Conservation (phyloP, 2,888 invertebrate genomes). For the Plebejus argus region DNA sequence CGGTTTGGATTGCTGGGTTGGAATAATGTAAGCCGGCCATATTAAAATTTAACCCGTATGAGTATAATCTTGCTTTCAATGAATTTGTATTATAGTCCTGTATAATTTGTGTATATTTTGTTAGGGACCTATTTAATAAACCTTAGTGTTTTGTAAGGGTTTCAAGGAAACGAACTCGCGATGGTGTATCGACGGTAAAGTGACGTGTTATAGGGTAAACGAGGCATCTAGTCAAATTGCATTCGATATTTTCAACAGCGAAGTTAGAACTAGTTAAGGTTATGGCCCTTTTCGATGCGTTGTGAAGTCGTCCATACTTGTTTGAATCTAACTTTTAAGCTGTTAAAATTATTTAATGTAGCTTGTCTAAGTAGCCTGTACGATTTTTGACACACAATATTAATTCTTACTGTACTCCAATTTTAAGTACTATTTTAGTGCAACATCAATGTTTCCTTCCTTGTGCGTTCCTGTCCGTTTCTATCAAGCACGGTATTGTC, state of each 20-base stretch:
- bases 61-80: constrained; percentile 3
- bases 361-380: not conserved
- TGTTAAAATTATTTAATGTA: not conserved
- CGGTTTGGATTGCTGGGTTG: not conserved
- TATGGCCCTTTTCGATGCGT: too few relatives aligned
- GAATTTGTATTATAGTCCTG: constrained; percentile 23
- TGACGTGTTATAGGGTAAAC: constrained; percentile 9
- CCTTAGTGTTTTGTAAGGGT: constrained; percentile 63
- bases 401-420: not conserved
- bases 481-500: too few relatives aligned
- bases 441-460: not conserved
- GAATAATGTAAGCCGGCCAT: not conserved
- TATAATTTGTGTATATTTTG: constrained; percentile 30
- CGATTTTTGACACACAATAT: not conserved
- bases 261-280: not conserved
- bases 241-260: not conserved
- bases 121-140: constrained; percentile 30
- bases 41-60: not conserved
- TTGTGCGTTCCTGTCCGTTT: too few relatives aligned
- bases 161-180: constrained; percentile 68
- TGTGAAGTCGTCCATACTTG: too few relatives aligned
- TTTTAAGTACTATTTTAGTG: not conserved
- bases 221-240: not conserved
- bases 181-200: not conserved
- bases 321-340: too few relatives aligned